These are phyloP conservation scores for Andricus curvator DNA, from an alignment of 2,888 invertebrate species.

Conservation along the genomic window DNA sequence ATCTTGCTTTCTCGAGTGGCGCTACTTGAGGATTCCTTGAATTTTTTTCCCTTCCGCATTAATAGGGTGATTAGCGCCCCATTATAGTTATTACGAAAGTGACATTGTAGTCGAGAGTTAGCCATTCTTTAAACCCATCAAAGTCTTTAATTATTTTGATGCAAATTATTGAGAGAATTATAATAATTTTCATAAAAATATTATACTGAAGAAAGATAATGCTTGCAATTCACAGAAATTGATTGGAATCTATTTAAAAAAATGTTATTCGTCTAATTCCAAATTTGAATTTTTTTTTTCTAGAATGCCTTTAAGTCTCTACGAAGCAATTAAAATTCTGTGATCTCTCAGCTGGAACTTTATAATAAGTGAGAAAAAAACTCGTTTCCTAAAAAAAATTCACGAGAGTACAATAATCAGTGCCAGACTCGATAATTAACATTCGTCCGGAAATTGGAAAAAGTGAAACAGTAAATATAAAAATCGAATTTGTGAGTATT, in stretches of 20 bases:
- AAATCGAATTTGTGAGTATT: constrained; percentile 15
- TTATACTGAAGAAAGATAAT: not conserved
- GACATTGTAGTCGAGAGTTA: not conserved
- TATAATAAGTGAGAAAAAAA: constrained; percentile 2
- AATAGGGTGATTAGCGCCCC: constrained; percentile 24
- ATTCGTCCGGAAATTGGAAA: not conserved
- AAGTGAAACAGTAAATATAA: not conserved
- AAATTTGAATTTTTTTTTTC: not conserved
- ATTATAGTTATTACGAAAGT: not conserved
- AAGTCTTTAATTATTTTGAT: not conserved
- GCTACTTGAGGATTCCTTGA: constrained; percentile 13
- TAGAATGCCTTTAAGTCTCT: constrained; percentile 6
- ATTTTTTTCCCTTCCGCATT: constrained; percentile 20
- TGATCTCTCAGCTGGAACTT: constrained; percentile 15
- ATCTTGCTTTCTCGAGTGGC: constrained; percentile 27
- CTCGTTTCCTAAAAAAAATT: not conserved
- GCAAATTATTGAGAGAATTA: too few relatives aligned
- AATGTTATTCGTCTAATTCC: not conserved
- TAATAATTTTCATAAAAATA: not conserved
- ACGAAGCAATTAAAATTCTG: constrained; percentile 14
- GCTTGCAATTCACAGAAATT: not conserved
- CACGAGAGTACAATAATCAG: constrained; percentile 3
- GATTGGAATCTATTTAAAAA: not conserved
- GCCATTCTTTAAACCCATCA: not conserved
- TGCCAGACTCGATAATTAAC: constrained; percentile 5